Base-by-base conservation (phyloP, 1,140 invertebrate species). In the Cyclargus thomasi region DNA sequence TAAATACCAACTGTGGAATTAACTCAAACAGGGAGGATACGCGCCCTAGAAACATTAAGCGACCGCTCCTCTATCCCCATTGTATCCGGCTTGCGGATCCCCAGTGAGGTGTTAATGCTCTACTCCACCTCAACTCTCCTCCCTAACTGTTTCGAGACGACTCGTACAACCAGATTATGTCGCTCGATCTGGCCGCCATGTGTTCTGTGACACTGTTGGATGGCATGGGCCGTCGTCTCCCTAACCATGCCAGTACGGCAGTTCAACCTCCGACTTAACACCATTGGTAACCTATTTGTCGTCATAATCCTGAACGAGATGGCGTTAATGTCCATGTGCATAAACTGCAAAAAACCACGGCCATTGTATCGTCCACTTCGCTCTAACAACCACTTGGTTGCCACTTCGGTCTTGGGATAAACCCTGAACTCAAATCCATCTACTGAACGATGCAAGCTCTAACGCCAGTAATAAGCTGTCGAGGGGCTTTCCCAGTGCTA, bases 191-290 rank as follows among this genome's bases (percentile, higher is more conserved):
- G 70, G 5, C 75, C 77, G 16, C 77, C 77, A 68, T 89, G 84
- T 0, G 83, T 85, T 53, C 85, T 55, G 23, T 70, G 70, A 67
- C 88, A 91, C 4, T 65, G 64, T 64, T 90, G 83, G 5, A 90
- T 73, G 11, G 80, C 70, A 55, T 91, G 89, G 17, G 78, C 75
- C 0, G 78, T 68, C 0, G 86, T 88, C 64, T 90, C 85, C 53
- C 65, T 71, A 21, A 74, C 72, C 20, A 59, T 70, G 73, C 82
- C 79, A 1, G 83, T 80, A 36, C 83, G 67, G 70, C 84, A 90
- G 65, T 67, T 68, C 65, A 67, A 72, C 62, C n/a, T 71, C 70
- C 47, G 62, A 23, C 69, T 69, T 68, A 67, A 63, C 47, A 63
- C 47, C 73, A 8, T 18, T 6, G 22, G 67, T 59, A 3, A 53